Percentiles rank a stretch among this genome's conserved stretches.
Conservation (phyloP, 2,113 vertebrate genomes). For the Desmodus rotundus region DNA sequence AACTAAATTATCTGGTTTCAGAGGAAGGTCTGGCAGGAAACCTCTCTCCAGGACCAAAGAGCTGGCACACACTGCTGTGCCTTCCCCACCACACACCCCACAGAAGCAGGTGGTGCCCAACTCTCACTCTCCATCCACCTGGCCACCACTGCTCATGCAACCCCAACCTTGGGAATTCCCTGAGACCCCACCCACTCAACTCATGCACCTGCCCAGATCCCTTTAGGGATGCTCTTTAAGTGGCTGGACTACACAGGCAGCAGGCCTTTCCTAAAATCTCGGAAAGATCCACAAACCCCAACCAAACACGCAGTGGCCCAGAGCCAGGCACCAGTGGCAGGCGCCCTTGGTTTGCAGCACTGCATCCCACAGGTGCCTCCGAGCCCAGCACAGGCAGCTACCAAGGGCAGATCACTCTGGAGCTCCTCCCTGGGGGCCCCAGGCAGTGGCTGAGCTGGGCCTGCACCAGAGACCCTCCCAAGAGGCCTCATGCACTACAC, state of each 20-base stretch:
- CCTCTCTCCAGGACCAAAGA: neutral
- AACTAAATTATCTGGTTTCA: neutral
- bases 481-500: neutral
- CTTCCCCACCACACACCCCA: neutral
- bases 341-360: neutral
- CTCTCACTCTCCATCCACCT: neutral
- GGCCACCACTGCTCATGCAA: neutral
- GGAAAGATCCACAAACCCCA: neutral
- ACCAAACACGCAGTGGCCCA: neutral
- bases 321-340: neutral
- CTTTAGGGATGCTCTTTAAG: neutral
- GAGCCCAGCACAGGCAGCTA: neutral
- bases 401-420: neutral
- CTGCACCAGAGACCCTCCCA: neutral
- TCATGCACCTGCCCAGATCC: neutral
- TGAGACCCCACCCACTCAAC: neutral
- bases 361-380: neutral
- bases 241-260: neutral
- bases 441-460: neutral
- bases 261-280: neutral
- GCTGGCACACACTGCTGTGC: neutral
- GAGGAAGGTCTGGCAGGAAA: neutral
- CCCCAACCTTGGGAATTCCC: neutral
- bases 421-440: neutral
- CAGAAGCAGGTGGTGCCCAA: neutral